Conservation (phyloP, 2,888 invertebrate genomes). For the Metalampra italica region DNA sequence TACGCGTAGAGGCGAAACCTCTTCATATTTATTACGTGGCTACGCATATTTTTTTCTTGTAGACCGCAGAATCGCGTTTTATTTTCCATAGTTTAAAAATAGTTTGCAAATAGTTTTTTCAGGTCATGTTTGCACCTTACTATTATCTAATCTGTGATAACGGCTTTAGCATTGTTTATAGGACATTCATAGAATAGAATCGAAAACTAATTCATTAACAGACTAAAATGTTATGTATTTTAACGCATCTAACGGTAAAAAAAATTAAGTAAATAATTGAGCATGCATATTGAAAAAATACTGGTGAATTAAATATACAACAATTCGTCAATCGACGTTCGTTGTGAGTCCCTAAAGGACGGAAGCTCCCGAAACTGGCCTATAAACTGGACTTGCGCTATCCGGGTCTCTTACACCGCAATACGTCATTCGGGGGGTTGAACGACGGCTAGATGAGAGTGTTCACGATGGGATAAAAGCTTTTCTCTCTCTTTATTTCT, state of each 20-base stretch:
- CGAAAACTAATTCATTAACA: no score
- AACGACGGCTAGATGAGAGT: slow-evolving; percentile 7
- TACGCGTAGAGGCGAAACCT: not conserved
- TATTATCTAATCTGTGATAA: no score
- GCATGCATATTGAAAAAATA: no score
- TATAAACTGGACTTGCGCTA: slow-evolving; percentile 20
- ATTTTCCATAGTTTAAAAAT: no score
- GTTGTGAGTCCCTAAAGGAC: not conserved
- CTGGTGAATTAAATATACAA: slow-evolving; percentile 6
- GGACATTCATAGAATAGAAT: no score
- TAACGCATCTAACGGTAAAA: no score
- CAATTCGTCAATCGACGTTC: slow-evolving; percentile 13
- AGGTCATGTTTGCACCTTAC: no score
- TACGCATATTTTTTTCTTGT: not conserved
- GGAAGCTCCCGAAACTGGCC: slow-evolving; percentile 2
- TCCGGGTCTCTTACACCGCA: slow-evolving; percentile 24
- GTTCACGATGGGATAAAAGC: slow-evolving; percentile 8
- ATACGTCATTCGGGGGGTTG: slow-evolving; percentile 30
- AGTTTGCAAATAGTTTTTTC: no score
- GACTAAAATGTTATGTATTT: no score
- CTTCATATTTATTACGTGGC: not conserved
- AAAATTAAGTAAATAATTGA: no score
- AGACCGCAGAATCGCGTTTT: not conserved
- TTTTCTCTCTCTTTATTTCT: slow-evolving; percentile 7
- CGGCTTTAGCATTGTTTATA: no score